Percentiles rank a stretch among this genome's conserved stretches.
Conservation (phyloP, 2,113 vertebrate genomes). For the Tachysurus vachellii region DNA sequence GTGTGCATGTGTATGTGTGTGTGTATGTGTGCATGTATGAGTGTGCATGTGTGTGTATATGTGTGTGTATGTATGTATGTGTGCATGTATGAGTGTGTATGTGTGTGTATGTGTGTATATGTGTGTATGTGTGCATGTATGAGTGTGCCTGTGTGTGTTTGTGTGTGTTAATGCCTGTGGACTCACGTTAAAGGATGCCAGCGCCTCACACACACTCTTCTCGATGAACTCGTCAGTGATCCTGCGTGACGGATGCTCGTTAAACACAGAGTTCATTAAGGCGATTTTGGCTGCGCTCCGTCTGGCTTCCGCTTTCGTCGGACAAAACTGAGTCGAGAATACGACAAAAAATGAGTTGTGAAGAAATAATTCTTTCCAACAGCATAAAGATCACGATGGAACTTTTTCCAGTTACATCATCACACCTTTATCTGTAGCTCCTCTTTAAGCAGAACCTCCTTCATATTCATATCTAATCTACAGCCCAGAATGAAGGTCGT, state of each 20-base stretch:
- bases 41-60: no score
- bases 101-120: no score
- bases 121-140: no score
- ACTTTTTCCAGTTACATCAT: neutral
- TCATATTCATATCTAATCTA: neutral
- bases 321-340: slow-evolving; percentile 82
- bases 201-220: slow-evolving; percentile 93
- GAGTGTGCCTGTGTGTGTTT: no score
- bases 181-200: slow-evolving; percentile 93
- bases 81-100: no score
- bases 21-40: no score
- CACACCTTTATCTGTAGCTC: neutral
- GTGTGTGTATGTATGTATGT: no score
- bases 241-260: slow-evolving; percentile 93
- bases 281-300: slow-evolving; percentile 96
- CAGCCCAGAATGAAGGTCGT: slow-evolving; percentile 1
- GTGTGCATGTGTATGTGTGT: no score
- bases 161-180: neutral
- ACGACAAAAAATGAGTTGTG: neutral
- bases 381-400: neutral
- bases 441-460: neutral
- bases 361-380: neutral
- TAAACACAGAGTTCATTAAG: slow-evolving; percentile 97
- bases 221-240: slow-evolving; percentile 97
- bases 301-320: slow-evolving; percentile 93